Conservation (phyloP, 2,888 invertebrate species). For the Dascillus cervinus region DNA sequence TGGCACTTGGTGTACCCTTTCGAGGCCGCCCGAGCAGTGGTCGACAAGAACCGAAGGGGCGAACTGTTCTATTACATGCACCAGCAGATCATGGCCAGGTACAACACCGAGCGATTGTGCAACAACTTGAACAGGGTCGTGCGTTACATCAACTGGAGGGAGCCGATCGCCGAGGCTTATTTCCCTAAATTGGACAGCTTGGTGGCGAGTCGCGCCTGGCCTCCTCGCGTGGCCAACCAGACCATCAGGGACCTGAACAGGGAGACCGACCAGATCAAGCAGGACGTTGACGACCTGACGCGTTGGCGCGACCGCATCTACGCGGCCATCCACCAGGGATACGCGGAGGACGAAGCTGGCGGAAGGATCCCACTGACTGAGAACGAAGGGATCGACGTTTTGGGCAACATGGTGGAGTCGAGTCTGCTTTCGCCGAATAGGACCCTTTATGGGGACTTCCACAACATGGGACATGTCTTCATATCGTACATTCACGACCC, state of each 20-base stretch:
- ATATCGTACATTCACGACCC: slow-evolving; percentile 75
- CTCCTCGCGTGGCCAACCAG: slow-evolving; percentile 56
- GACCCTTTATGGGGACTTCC: slow-evolving; percentile 67
- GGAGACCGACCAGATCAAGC: slow-evolving; percentile 56
- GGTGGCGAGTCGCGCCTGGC: slow-evolving; percentile 69
- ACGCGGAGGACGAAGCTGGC: too few species aligned
- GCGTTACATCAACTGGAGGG: slow-evolving; percentile 57
- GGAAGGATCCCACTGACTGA: slow-evolving; percentile 54
- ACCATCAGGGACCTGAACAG: slow-evolving; percentile 55
- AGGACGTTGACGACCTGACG: slow-evolving; percentile 62
- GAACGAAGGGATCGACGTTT: slow-evolving; percentile 62
- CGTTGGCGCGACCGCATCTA: slow-evolving; percentile 69
- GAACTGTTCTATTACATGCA: slow-evolving; percentile 79
- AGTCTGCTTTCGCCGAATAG: slow-evolving; percentile 61
- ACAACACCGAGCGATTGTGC: slow-evolving; percentile 68
- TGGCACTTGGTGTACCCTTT: slow-evolving; percentile 85
- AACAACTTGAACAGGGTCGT: slow-evolving; percentile 58
- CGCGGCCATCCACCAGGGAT: slow-evolving; percentile 64
- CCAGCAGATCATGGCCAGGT: slow-evolving; percentile 57
- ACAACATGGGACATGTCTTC: slow-evolving; percentile 75
- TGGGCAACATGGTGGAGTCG: slow-evolving; percentile 75
- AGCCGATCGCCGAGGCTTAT: slow-evolving; percentile 69
- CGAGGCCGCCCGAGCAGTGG: slow-evolving; percentile 53
- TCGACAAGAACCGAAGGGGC: slow-evolving; percentile 68
- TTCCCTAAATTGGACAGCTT: slow-evolving; percentile 77